Percentiles rank a stretch among this genome's conserved stretches.
These are phyloP conservation scores for Heliconius ismenius DNA, from an alignment of 2,888 invertebrate species.

Conservation along the genomic window DNA sequence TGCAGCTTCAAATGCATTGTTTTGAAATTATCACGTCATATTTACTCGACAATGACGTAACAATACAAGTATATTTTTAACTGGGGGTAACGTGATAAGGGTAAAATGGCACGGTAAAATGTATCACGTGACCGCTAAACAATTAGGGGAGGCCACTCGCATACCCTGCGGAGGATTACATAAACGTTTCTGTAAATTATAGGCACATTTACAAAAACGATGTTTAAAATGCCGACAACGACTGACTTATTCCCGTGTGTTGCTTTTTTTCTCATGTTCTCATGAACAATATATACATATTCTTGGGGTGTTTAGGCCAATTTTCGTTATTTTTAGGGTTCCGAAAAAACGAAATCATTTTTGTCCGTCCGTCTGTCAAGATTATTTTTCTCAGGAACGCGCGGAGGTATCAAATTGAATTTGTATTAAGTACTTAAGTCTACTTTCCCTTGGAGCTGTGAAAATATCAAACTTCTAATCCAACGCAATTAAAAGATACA, in stretches of 20 bases:
- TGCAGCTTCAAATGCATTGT: neutral
- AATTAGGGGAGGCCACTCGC: conserved; percentile 31
- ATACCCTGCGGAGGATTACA: conserved; percentile 22
- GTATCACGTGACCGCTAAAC: conserved; percentile 35
- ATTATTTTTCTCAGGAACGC: too few species aligned
- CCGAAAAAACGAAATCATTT: too few species aligned
- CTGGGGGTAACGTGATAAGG: conserved; percentile 19
- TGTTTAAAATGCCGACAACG: neutral
- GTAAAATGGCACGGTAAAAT: conserved; percentile 28
- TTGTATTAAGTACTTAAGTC: too few species aligned
- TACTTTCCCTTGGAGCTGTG: too few species aligned
- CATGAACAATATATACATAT: neutral
- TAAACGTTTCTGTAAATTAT: conserved; percentile 26
- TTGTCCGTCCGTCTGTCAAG: too few species aligned
- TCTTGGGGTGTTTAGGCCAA: neutral
- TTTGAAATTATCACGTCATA: neutral
- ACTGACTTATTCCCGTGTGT: neutral
- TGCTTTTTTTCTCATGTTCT: neutral
- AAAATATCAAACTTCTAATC: too few species aligned
- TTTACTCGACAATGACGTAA: conserved; percentile 12
- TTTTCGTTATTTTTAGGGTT: too few species aligned
- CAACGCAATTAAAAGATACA: too few species aligned
- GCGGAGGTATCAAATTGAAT: too few species aligned
- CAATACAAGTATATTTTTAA: conserved; percentile 23
- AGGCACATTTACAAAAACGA: conserved; percentile 14